phyloP scores from a whole-genome alignment of 2,113 vertebrate species.

The Sinosuthora webbiana region DNA sequence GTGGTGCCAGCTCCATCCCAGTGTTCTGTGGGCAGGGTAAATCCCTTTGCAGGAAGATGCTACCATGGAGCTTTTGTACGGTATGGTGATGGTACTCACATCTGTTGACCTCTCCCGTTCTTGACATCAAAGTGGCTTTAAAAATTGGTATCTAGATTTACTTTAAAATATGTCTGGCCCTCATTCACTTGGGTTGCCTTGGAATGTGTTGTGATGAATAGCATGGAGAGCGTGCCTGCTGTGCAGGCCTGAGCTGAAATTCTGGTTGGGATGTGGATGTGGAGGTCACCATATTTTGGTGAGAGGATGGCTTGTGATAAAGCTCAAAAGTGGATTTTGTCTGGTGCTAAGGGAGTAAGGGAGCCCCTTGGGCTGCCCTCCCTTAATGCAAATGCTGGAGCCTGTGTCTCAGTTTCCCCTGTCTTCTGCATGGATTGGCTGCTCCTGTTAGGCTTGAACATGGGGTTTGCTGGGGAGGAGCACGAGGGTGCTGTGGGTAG shows the following conservation, averaged over 20 bases:
- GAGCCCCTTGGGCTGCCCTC: background rate
- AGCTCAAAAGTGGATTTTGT: background rate
- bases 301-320: background rate
- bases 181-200: background rate
- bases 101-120: background rate
- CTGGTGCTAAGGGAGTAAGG: background rate
- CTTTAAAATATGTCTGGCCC: background rate
- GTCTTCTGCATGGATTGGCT: fast-evolving
- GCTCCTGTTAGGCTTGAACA: background rate
- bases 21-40: fast-evolving
- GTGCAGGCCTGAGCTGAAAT: background rate
- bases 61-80: fast-evolving
- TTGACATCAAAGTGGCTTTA: background rate
- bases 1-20: background rate
- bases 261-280: background rate
- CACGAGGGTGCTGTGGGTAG: fast-evolving
- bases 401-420: background rate
- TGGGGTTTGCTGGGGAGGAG: background rate
- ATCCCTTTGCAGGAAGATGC: background rate
- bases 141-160: background rate
- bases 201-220: background rate
- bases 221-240: background rate
- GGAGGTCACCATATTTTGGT: background rate
- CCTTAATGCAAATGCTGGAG: background rate
- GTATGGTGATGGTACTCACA: background rate